These are phyloP conservation scores for Irena cyanogastra DNA, from an alignment of 2,113 vertebrate species.

Conservation along the genomic window DNA sequence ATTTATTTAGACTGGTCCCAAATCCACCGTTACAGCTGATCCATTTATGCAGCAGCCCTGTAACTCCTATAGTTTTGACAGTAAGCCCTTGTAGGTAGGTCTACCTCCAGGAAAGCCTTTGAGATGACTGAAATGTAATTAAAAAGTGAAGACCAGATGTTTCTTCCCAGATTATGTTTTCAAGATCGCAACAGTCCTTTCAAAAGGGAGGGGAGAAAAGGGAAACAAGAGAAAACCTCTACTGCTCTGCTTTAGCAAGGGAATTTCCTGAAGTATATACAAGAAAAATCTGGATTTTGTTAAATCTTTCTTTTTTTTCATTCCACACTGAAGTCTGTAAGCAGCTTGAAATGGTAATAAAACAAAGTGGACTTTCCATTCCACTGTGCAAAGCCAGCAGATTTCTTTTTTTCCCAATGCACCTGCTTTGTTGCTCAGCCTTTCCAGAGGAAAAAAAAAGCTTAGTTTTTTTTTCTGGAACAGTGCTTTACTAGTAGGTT, in stretches of 20 bases:
- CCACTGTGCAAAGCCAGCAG: constrained; percentile 32
- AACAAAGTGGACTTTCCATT: constrained; percentile 12
- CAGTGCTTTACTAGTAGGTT: not conserved
- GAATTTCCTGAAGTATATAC: not conserved
- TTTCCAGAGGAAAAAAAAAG: not conserved
- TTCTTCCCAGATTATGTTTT: constrained; percentile 34
- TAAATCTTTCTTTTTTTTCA: not conserved
- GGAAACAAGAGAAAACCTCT: not conserved
- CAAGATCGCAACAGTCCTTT: constrained; percentile 1
- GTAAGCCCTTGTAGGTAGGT: constrained; percentile 27
- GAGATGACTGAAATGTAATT: constrained; percentile 56
- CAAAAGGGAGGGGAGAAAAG: not conserved
- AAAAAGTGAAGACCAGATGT: constrained; percentile 50
- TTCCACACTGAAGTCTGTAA: not conserved
- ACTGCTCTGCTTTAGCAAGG: not conserved
- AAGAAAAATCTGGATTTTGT: constrained; percentile 10
- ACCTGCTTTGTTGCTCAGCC: constrained; percentile 35
- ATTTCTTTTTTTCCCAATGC: constrained; percentile 24
- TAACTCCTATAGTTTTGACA: constrained; percentile 25
- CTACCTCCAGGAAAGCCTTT: constrained; percentile 18
- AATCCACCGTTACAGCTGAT: not conserved
- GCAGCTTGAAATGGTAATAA: constrained; percentile 22
- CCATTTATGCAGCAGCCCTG: not conserved
- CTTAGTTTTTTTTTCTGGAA: not conserved
- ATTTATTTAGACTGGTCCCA: not conserved